Conservation (phyloP, 2,113 vertebrate genomes). For the Columba livia region DNA sequence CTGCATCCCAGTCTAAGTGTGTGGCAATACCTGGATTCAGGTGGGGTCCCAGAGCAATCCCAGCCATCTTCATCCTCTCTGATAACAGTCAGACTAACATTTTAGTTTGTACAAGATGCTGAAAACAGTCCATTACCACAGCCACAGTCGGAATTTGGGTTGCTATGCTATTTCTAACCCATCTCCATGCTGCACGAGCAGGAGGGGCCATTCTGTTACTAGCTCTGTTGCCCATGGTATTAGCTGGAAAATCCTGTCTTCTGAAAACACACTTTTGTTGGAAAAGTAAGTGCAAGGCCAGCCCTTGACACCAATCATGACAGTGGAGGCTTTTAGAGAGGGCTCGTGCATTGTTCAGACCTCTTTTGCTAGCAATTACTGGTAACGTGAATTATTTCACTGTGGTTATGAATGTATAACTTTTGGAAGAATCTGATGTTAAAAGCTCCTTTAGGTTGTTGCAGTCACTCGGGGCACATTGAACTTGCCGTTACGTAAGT, state of each 20-base stretch:
- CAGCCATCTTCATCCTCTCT: neutral
- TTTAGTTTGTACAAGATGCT: neutral
- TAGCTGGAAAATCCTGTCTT: neutral
- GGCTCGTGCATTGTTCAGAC: neutral
- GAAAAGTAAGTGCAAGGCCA: conserved; percentile 1
- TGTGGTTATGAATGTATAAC: neutral
- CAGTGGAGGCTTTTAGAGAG: conserved; percentile 27
- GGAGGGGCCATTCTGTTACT: neutral
- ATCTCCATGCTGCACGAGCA: neutral
- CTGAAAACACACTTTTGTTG: neutral
- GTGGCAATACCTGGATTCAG: neutral
- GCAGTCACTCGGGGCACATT: neutral
- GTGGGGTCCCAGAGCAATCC: neutral
- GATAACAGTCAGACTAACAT: neutral
- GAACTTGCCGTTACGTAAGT: neutral
- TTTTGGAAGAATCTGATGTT: neutral
- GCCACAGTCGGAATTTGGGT: neutral
- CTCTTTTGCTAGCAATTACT: neutral
- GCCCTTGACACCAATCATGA: neutral
- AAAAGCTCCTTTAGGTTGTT: conserved; percentile 18
- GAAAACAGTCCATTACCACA: neutral
- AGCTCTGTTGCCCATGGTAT: neutral
- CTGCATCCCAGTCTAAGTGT: neutral
- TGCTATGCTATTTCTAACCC: neutral
- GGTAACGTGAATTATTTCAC: neutral